Evolutionary conservation across 2,888 invertebrate genomes (phyloP), one percentile per base, ranked within the genome.

Genomic region (Hylaea fasciaria): DNA sequence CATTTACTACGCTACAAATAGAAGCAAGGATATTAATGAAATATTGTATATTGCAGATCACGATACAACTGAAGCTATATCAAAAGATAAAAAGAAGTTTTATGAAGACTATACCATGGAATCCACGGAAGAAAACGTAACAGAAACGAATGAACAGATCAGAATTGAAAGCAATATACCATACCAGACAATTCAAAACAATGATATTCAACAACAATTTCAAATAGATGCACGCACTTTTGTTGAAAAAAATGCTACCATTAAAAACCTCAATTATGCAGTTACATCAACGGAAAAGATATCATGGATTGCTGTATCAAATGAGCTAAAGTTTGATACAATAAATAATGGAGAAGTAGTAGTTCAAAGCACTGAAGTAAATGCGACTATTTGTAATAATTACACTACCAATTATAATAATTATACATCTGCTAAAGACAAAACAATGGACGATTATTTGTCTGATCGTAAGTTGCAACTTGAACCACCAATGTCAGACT

Each of bases 401-500:
- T 22, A 22, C 29, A 51, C 62, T 10, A 48, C 61, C 7, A 51
- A 55, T 17, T 64, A 52, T 40, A 76, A 75, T 50, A 68, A 66
- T 59, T 62, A 71, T 22, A 22, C 41, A 9, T 28, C 13, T 10
- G 1, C 13, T 45, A 50, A 54, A 44, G 62, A 46, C 1, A 70
- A 68, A 28, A 69, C 62, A 37, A 53, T 78, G 46, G 84, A 86
- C 45, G 82, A 88, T 54, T 85, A 85, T 72, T 73, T 87, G 48
- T 75, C 81, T 11, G 85, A 90, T 72, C 83, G 90, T 90, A 83
- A 90, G 90, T 89, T 29, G 9, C 28, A 39, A 41, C 11, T 61
- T 16, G 37, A 37, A 63, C 47, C 48, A 53, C 47, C 49, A 57
- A 52, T 52, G 54, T 63, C 54, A 47, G 43, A 51, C 10, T 17